These are phyloP conservation scores for Erinaceus europaeus DNA, from an alignment of 2,113 vertebrate genomes.

Conservation along the genomic window DNA sequence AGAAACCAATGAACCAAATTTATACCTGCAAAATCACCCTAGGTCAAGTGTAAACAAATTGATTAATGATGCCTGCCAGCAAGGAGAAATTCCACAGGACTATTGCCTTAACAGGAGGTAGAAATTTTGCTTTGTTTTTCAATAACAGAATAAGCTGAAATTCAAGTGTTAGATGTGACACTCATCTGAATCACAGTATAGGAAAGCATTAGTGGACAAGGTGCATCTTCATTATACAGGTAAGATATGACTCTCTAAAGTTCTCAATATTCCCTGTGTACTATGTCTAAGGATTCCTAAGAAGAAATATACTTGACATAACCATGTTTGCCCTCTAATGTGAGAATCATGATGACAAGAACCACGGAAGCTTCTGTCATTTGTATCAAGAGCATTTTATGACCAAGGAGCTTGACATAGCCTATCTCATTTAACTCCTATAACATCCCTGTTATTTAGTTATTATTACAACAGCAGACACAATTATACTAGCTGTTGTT, in stretches of 20 bases:
- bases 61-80: neutral
- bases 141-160: constrained; percentile 11
- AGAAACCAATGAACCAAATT: neutral
- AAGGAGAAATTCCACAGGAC: constrained; percentile 7
- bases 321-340: neutral
- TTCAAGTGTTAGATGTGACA: neutral
- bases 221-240: neutral
- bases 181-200: neutral
- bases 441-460: neutral
- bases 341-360: neutral
- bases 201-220: neutral
- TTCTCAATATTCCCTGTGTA: neutral
- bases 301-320: neutral
- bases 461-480: neutral
- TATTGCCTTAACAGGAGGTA: constrained; percentile 12
- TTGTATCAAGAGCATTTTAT: neutral
- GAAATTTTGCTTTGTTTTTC: neutral
- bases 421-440: neutral
- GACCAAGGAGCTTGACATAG: neutral
- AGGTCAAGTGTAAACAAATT: constrained; percentile 54
- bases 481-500: neutral
- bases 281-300: neutral
- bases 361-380: neutral
- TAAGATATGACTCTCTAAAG: neutral
- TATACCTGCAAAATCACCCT: constrained; percentile 29